phyloP scores from a whole-genome alignment of 2,888 invertebrate species.

The Xanthorhoe spadicearia region DNA sequence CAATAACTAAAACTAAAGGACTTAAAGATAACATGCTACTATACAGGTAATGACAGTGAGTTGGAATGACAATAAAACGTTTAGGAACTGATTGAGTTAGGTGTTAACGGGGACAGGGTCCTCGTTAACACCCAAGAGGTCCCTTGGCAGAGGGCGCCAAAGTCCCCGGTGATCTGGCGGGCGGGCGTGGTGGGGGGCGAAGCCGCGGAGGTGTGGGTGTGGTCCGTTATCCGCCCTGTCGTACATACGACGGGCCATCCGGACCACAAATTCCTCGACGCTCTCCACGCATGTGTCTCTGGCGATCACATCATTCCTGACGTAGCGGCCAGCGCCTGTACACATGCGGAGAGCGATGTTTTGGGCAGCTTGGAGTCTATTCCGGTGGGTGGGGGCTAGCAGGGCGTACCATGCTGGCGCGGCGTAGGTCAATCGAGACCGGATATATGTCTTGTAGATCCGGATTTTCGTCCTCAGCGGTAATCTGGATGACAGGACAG shows the following conservation, averaged over 20 bases:
- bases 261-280: neutral
- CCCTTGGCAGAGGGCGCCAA: neutral
- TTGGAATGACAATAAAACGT: no score
- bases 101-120: no score
- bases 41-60: no score
- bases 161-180: neutral
- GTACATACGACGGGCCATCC: neutral
- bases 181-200: neutral
- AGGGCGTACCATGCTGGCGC: neutral
- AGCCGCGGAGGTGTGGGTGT: neutral
- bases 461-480: slow-evolving; percentile 9
- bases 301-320: neutral
- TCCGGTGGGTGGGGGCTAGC: neutral
- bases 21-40: no score
- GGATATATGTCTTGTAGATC: neutral
- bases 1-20: no score
- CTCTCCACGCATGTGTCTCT: neutral
- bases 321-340: neutral
- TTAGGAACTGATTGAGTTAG: no score
- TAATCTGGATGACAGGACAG: neutral
- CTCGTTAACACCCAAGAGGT: neutral
- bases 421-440: neutral
- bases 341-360: neutral
- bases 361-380: neutral
- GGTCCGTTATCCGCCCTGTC: slow-evolving; percentile 6